Conservation (phyloP, 1,140 invertebrate species). For the Neoseiulus cucumeris region DNA sequence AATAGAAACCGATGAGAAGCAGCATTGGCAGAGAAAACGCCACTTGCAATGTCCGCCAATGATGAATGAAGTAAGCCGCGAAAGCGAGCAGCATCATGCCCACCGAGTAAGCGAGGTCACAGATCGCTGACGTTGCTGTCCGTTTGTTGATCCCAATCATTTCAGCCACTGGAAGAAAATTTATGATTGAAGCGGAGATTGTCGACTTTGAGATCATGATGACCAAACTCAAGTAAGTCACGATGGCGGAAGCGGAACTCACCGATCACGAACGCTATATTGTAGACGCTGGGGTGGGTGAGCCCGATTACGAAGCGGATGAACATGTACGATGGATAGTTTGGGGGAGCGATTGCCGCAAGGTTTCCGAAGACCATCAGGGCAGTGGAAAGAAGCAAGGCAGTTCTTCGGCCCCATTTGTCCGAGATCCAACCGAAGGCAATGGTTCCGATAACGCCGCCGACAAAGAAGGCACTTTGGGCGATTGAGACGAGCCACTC, state of each 20-base stretch:
- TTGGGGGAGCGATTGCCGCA: no score
- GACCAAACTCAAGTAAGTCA: no score
- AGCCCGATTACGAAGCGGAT: slow-evolving; percentile 21
- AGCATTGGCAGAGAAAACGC: slow-evolving; percentile 39
- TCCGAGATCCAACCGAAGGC: slow-evolving; percentile 48
- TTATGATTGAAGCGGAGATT: no score
- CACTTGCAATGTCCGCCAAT: no score
- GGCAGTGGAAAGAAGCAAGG: background rate
- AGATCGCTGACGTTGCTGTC: no score
- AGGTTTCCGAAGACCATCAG: no score
- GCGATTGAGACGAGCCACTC: slow-evolving; percentile 41
- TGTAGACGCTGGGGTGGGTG: slow-evolving; percentile 37
- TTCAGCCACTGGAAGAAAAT: no score
- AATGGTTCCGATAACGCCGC: slow-evolving; percentile 44
- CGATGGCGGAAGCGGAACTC: slow-evolving; percentile 58
- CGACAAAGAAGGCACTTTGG: slow-evolving; percentile 44
- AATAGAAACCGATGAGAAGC: slow-evolving; percentile 21
- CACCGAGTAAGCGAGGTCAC: no score
- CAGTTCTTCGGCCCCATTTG: slow-evolving; percentile 17
- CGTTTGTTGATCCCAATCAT: no score
- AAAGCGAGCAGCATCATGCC: no score
- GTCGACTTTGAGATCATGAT: no score
- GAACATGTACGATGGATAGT: slow-evolving; percentile 5
- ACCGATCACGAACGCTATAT: slow-evolving; percentile 52
- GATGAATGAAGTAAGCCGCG: no score